Percentiles rank a stretch among this genome's conserved stretches.
These are phyloP conservation scores for Podiceps cristatus DNA, from an alignment of 2,113 vertebrate genomes.

Conservation along the genomic window DNA sequence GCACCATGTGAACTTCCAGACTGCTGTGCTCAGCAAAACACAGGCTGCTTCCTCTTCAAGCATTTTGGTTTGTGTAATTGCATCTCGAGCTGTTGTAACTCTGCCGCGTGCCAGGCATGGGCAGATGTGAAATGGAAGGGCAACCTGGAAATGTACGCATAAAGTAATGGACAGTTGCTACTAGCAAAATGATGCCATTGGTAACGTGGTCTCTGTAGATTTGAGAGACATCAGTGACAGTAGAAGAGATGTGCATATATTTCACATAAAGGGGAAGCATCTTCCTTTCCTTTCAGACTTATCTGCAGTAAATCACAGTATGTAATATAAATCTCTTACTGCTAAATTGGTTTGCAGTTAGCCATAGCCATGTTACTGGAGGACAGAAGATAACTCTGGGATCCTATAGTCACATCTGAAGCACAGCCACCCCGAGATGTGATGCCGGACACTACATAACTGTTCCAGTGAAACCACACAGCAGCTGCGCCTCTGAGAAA, in stretches of 20 bases:
- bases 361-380: background rate
- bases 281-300: background rate
- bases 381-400: background rate
- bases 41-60: background rate
- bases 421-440: background rate
- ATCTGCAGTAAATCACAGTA: background rate
- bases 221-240: background rate
- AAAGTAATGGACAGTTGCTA: background rate
- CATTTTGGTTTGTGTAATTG: background rate
- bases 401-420: background rate
- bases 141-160: background rate
- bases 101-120: background rate
- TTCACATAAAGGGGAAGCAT: background rate
- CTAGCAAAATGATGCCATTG: background rate
- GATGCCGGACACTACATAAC: background rate
- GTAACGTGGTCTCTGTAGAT: background rate
- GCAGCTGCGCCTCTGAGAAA: background rate
- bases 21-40: background rate
- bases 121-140: background rate
- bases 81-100: background rate
- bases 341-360: background rate
- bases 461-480: background rate
- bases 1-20: background rate
- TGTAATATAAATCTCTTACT: background rate
- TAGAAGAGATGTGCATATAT: background rate